Evolutionary conservation across 1,140 invertebrate genomes (phyloP).

Genomic region (Dinoponera quadriceps): DNA sequence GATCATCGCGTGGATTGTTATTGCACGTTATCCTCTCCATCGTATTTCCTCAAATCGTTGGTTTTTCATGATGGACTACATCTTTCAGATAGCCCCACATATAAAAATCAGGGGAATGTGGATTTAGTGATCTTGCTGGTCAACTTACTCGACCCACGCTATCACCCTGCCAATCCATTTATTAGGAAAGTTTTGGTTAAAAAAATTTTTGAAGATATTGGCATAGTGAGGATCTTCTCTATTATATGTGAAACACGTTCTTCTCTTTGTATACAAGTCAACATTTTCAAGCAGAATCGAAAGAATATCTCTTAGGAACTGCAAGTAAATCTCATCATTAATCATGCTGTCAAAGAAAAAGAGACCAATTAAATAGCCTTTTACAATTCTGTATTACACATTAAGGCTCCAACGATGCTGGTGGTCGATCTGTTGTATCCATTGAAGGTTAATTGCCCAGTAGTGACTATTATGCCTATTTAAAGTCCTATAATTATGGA

Average conservation of each 20-base stretch:
- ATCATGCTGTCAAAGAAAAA: constrained; percentile 62
- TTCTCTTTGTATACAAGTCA: constrained; percentile 4
- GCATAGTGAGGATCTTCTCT: background rate
- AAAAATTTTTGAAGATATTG: no score
- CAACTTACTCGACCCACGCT: background rate
- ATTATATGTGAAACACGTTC: constrained; percentile 45
- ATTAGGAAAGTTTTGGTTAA: no score
- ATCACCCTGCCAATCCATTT: no score
- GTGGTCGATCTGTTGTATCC: constrained; percentile 58
- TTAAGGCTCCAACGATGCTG: constrained; percentile 67
- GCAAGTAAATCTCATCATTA: constrained; percentile 50
- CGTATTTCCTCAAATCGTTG: background rate
- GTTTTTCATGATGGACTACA: background rate
- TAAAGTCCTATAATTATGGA: constrained; percentile 71
- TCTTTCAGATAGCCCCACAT: constrained; percentile 14
- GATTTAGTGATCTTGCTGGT: background rate
- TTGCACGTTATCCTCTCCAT: background rate
- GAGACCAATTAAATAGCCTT: constrained; percentile 57
- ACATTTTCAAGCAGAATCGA: constrained; percentile 32
- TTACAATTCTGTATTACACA: constrained; percentile 66
- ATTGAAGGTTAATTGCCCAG: constrained; percentile 73
- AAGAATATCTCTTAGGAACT: constrained; percentile 52
- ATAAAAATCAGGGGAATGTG: background rate
- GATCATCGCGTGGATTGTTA: background rate
- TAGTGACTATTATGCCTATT: constrained; percentile 74